Percentiles rank a stretch among this genome's conserved stretches.
Evolutionary conservation across 2,888 invertebrate genomes (phyloP).

Genomic region (Tipula unca): DNA sequence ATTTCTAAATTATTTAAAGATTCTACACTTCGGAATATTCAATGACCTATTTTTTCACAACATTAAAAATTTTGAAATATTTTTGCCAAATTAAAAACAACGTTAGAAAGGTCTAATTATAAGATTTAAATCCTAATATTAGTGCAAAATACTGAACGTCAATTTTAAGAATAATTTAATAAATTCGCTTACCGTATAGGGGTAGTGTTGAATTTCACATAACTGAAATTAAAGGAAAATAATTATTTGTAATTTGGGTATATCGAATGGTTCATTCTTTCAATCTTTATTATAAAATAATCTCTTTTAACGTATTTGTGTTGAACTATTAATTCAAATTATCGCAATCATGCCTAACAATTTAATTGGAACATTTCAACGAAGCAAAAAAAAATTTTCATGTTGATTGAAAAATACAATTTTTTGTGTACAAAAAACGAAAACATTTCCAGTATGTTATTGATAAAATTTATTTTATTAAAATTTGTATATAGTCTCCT

Average conservation of each 20-base stretch:
- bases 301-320: background rate
- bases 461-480: background rate
- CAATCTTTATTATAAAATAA: too few species aligned
- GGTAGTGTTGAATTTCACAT: background rate
- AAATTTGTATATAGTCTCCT: background rate
- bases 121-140: too few species aligned
- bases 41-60: too few species aligned
- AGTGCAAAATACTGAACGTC: too few species aligned
- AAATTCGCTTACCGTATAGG: background rate
- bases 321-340: background rate
- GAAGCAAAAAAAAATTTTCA: background rate
- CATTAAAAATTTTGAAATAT: too few species aligned
- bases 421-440: background rate
- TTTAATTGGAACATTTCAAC: background rate
- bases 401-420: background rate
- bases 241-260: too few species aligned
- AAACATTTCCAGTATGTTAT: background rate
- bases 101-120: too few species aligned
- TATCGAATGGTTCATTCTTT: too few species aligned
- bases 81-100: too few species aligned
- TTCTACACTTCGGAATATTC: too few species aligned
- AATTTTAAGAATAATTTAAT: too few species aligned
- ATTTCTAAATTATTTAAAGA: too few species aligned
- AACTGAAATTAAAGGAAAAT: background rate
- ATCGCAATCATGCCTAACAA: background rate